Evolutionary conservation across 2,888 invertebrate genomes (phyloP), one percentile per base, ranked within the genome.

Genomic region (Rhyacophila evoluta): DNA sequence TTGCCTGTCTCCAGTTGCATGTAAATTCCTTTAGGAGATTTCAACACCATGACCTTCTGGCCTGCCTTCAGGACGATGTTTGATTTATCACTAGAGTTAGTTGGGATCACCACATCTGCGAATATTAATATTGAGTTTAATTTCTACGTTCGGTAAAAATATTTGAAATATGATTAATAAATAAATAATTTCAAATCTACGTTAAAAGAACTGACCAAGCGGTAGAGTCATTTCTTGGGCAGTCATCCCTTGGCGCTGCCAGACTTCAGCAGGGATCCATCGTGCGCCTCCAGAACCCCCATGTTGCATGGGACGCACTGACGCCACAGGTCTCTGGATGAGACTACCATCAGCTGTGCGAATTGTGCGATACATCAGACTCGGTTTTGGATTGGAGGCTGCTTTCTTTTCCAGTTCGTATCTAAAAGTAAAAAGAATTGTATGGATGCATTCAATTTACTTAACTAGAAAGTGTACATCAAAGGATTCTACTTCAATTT

Each of bases 401-500:
- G 96, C 95, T 86, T 96, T 95, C 88, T 98, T 98, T 85, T 98
- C 98, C 82, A 97, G 89, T 86, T 98, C 98, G 86, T 98, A 98
- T 55, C 95, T 95, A 81, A n/a, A 55, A 33, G n/a, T n/a, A n/a
- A n/a, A n/a, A n/a, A n/a, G n/a, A n/a, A n/a, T n/a, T n/a, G n/a
- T n/a, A n/a, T n/a, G n/a, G n/a, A n/a, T n/a, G n/a, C n/a, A n/a
- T n/a, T n/a, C n/a, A n/a, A n/a, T n/a, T n/a, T n/a, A n/a, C n/a
- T n/a, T n/a, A n/a, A n/a, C n/a, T n/a, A n/a, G n/a, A n/a, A n/a
- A n/a, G n/a, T n/a, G n/a, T n/a, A n/a, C n/a, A n/a, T n/a, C n/a
- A n/a, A n/a, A n/a, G n/a, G n/a, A n/a, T n/a, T n/a, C n/a, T n/a
- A n/a, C n/a, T n/a, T n/a, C n/a, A n/a, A n/a, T n/a, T n/a, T n/a